Percentiles rank a stretch among this genome's conserved stretches.
phyloP scores from a whole-genome alignment of 1,140 invertebrate genomes.

The Psilanteris sp. region DNA sequence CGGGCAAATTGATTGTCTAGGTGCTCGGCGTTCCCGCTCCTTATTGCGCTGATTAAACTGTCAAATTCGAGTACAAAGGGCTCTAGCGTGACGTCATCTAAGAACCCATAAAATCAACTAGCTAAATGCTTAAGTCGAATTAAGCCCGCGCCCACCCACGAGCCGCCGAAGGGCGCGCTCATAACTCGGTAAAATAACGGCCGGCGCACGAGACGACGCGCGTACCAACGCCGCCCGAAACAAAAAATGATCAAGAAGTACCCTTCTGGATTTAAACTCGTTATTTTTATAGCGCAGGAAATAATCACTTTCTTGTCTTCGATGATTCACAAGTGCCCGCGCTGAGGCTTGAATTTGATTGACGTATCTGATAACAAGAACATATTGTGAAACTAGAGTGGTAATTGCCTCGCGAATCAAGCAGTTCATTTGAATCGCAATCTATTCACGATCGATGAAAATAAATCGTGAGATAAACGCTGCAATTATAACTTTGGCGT shows the following conservation, averaged over 20 bases:
- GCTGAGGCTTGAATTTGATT: too few relatives aligned
- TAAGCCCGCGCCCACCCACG: slow-evolving; percentile 70
- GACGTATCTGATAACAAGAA: slow-evolving; percentile 2
- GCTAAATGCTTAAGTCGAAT: slow-evolving; percentile 72
- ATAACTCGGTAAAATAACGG: slow-evolving; percentile 73
- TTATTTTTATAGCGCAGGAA: slow-evolving; percentile 45
- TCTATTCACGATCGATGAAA: too few relatives aligned
- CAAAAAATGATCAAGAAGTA: slow-evolving; percentile 53
- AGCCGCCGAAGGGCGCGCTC: slow-evolving; percentile 45
- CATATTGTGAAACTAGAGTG: too few relatives aligned
- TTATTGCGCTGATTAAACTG: slow-evolving; percentile 54
- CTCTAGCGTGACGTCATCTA: slow-evolving; percentile 66
- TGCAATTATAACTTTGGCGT: too few relatives aligned
- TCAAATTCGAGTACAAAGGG: slow-evolving; percentile 60
- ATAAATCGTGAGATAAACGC: too few relatives aligned
- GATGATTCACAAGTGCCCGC: slow-evolving; percentile 25
- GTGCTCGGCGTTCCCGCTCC: slow-evolving; percentile 21
- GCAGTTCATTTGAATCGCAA: too few relatives aligned
- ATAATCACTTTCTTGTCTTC: slow-evolving; percentile 45
- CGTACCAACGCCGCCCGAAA: slow-evolving; percentile 19
- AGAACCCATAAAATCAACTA: slow-evolving; percentile 69
- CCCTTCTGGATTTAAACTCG: slow-evolving; percentile 22
- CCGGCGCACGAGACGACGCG: slow-evolving; percentile 38
- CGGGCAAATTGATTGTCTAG: slow-evolving; percentile 37
- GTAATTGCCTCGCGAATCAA: too few relatives aligned